These are phyloP conservation scores for Gisinianus flammeolus DNA, from an alignment of 2,888 invertebrate species.

Conservation along the genomic window DNA sequence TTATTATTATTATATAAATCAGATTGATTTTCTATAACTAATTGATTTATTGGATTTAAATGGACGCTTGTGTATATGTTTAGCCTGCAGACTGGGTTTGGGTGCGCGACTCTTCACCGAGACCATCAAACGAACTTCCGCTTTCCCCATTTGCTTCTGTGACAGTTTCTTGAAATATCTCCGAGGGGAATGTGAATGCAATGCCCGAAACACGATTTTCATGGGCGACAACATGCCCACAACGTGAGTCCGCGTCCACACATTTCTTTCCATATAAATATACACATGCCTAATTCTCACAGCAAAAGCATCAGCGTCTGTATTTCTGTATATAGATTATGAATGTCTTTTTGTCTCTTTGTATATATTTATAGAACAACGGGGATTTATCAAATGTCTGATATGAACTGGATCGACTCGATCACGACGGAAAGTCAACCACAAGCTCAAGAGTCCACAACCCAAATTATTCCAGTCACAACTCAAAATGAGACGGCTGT, in stretches of 20 bases:
- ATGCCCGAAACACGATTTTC: conserved; percentile 30
- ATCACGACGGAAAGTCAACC: not conserved
- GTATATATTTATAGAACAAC: not conserved
- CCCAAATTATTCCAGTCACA: not conserved
- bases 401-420: not conserved
- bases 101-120: conserved; percentile 52
- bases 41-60: not conserved
- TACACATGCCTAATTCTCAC: not conserved
- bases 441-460: not conserved
- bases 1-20: not conserved
- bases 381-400: conserved; percentile 23
- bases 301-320: too few relatives aligned
- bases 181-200: conserved; percentile 49
- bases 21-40: not conserved
- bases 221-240: conserved; percentile 48
- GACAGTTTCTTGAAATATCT: conserved; percentile 48
- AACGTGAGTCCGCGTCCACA: conserved; percentile 13
- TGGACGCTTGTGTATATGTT: conserved; percentile 10
- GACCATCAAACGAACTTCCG: conserved; percentile 47
- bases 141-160: conserved; percentile 54
- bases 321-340: too few relatives aligned
- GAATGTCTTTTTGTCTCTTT: too few relatives aligned
- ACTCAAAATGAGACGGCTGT: not conserved
- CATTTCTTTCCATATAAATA: too few relatives aligned
- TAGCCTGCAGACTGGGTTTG: conserved; percentile 51